Evolutionary conservation across 2,113 vertebrate species (phyloP), one percentile per base, ranked within the genome.

Genomic region (Pterocles gutturalis): DNA sequence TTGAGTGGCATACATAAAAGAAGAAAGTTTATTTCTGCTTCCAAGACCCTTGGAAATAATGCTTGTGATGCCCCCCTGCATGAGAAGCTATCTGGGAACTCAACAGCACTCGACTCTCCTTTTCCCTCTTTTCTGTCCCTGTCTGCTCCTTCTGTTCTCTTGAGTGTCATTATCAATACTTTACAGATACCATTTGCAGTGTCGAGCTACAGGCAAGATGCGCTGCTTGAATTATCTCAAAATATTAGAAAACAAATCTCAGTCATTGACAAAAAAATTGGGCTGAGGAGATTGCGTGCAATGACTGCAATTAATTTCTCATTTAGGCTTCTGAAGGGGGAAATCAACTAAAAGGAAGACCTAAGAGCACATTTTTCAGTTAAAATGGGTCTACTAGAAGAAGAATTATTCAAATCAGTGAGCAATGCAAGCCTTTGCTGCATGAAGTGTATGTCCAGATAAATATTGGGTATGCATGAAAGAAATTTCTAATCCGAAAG

Each of bases 251-350:
- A 82, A 72, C 54, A 75, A 72, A 75, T 87, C 57, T 67, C 57
- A 60, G 48, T 22, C 57, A 25, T 16, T 79, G 73, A 72, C 45
- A 41, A 73, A 95, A 69, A 73, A 51, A 41, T 48, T 31, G 45
- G 65, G 13, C 54, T 80, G 49, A 76, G 84, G 83, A 77, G 64
- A 51, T 25, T 62, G 24, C 28, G 38, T 2, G 1, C 58, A 77
- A n/a, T 85, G 85, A 43, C 67, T 58, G 41, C 71, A 88, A 88
- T 83, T 90, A 88, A 85, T 94, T 87, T 83, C 82, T 93, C 3
- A 0, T 90, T 87, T 53, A 72, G 77, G 22, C 49, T 12, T 79
- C 53, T 73, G 62, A 78, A 82, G 57, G 64, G 38, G 38, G 28
- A 69, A 73, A 41, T 60, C 26, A 29, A 26, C 67, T 67, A 45